A percentile compares a stretch with the other conserved stretches of the same genome.
phyloP scores from a whole-genome alignment of 2,888 invertebrate species.

The Spatulosminthurus flaviceps region DNA sequence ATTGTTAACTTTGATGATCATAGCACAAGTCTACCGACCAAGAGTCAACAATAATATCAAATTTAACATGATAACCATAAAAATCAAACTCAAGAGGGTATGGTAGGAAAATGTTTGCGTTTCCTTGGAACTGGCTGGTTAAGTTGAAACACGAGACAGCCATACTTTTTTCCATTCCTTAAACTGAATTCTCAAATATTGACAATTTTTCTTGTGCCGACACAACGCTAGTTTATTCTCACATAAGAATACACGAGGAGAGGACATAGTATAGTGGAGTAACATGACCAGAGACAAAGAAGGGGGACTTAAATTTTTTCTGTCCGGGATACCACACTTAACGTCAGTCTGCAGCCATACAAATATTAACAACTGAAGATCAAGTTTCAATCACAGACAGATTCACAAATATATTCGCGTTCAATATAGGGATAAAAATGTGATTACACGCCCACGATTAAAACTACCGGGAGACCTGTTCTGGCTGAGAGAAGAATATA shows the following conservation, averaged over 20 bases:
- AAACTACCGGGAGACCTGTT: no score
- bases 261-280: neutral
- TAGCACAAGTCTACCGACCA: conserved; percentile 6
- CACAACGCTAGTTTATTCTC: neutral
- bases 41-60: conserved; percentile 18
- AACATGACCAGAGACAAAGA: no score
- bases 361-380: neutral
- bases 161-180: conserved; percentile 1
- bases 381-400: conserved; percentile 10
- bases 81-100: neutral
- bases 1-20: conserved; percentile 2
- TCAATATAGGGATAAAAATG: neutral
- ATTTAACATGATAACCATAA: conserved; percentile 9
- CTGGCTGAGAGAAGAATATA: no score
- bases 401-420: conserved; percentile 5
- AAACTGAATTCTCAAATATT: conserved; percentile 10
- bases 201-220: neutral
- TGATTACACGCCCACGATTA: neutral
- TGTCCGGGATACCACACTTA: neutral
- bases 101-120: neutral
- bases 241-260: neutral
- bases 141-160: conserved; percentile 9
- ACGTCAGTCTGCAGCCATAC: neutral
- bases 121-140: conserved; percentile 14
- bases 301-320: neutral